These are phyloP conservation scores for Cavia porcellus DNA, from an alignment of 2,113 vertebrate genomes.

Conservation along the genomic window DNA sequence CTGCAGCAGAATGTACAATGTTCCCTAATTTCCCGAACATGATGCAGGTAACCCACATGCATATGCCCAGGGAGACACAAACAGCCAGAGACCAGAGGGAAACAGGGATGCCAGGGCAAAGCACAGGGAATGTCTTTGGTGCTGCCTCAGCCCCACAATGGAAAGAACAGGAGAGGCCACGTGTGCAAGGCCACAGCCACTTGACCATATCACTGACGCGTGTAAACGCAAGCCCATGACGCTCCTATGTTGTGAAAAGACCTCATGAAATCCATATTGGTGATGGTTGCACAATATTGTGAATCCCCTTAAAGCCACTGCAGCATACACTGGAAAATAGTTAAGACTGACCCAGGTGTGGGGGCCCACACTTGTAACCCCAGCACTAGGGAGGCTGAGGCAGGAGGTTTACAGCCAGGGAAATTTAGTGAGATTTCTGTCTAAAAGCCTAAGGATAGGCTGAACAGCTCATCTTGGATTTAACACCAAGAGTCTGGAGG, in stretches of 20 bases:
- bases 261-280: background rate
- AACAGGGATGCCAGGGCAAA: background rate
- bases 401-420: background rate
- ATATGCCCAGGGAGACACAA: fast-evolving
- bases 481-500: background rate
- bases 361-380: background rate
- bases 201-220: background rate
- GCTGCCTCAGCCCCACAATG: fast-evolving
- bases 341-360: background rate
- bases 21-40: fast-evolving
- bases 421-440: background rate
- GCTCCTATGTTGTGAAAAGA: background rate
- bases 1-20: background rate
- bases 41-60: fast-evolving
- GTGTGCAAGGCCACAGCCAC: background rate
- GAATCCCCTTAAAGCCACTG: background rate
- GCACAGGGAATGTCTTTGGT: background rate
- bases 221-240: background rate
- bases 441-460: background rate
- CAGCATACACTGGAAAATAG: background rate
- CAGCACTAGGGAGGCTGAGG: background rate
- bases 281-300: background rate
- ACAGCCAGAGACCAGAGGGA: background rate
- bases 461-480: background rate
- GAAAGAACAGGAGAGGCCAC: background rate